Evolutionary conservation across 2,113 vertebrate genomes (phyloP).

Genomic region (Megaleporinus macrocephalus): DNA sequence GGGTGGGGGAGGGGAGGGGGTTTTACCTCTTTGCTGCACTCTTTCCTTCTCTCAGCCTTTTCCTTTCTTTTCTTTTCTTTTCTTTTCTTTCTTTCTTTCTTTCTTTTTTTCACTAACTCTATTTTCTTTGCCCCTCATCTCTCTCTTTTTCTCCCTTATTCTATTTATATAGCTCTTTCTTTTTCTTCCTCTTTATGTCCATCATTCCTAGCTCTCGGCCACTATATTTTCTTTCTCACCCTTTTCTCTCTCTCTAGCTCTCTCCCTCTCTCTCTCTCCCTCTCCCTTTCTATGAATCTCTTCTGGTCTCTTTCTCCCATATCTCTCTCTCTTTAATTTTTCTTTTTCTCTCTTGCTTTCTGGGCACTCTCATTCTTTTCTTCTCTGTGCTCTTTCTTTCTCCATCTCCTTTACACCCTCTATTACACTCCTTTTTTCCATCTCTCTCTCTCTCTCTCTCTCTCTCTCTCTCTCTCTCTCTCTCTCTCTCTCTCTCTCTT

Average conservation of each 20-base stretch:
- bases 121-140: not conserved
- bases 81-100: not conserved
- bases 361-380: too few species aligned
- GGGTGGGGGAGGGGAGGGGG: conserved; percentile 40
- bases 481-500: not conserved
- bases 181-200: conserved; percentile 6
- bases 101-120: not conserved
- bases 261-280: conserved; percentile 17
- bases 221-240: not conserved
- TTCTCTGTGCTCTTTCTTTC: conserved; percentile 55
- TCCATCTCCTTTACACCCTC: not conserved
- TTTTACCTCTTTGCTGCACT: conserved; percentile 55
- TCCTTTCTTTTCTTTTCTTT: not conserved
- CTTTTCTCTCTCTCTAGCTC: conserved; percentile 42
- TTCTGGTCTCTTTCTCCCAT: not conserved
- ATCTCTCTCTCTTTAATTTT: not conserved
- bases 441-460: conserved; percentile 10
- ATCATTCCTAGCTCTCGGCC: too few species aligned
- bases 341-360: not conserved
- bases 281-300: not conserved
- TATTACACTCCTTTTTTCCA: not conserved
- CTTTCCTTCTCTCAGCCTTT: conserved; percentile 44
- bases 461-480: not conserved
- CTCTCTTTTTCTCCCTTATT: conserved; percentile 38
- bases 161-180: conserved; percentile 31